Conservation (phyloP, 2,888 invertebrate species). For the Synergus japonicus region DNA sequence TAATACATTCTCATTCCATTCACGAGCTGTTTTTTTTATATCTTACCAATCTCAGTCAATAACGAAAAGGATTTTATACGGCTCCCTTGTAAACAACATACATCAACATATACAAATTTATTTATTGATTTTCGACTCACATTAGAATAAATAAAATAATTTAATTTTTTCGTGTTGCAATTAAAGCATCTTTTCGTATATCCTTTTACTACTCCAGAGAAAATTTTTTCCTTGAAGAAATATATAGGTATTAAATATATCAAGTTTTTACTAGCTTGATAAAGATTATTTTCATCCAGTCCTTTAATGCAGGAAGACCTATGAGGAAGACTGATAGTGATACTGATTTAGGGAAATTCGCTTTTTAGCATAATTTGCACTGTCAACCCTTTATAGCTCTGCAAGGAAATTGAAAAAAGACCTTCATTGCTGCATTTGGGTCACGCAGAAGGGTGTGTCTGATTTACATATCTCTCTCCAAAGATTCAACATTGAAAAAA, state of each 20-base stretch:
- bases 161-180: too few species aligned
- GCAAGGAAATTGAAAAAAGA: background rate
- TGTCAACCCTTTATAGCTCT: background rate
- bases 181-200: too few species aligned
- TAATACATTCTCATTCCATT: background rate
- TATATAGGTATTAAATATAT: too few species aligned
- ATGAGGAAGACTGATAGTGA: too few species aligned
- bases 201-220: background rate
- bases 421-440: background rate
- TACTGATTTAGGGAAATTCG: background rate
- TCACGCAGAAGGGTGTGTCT: slow-evolving; percentile 8
- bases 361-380: background rate
- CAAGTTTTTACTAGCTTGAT: background rate
- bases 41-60: background rate
- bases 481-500: slow-evolving; percentile 9
- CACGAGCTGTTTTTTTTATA: background rate
- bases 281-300: background rate
- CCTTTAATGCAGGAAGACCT: background rate
- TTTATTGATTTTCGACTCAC: too few species aligned
- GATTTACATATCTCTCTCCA: slow-evolving; percentile 22
- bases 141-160: too few species aligned
- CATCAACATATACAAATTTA: background rate
- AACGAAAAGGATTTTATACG: background rate
- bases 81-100: background rate
- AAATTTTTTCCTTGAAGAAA: background rate